A percentile compares a stretch with the other conserved stretches of the same genome.
These are phyloP conservation scores for Grantiella picta DNA, from an alignment of 2,113 vertebrate species.

Conservation along the genomic window DNA sequence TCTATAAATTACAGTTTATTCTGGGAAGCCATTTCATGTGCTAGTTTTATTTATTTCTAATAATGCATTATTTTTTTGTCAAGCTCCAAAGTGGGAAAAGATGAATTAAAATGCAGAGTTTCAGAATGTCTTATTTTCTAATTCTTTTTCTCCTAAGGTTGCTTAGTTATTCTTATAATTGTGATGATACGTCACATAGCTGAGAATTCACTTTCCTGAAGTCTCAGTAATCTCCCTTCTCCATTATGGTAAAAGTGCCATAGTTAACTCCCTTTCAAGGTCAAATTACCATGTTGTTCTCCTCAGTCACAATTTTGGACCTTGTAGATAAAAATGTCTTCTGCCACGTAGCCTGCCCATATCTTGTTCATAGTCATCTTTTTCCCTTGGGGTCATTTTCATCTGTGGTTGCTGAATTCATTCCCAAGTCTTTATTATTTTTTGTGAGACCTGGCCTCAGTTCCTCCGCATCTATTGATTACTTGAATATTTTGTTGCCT, in stretches of 20 bases:
- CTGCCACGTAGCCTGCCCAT: accelerated
- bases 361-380: background rate
- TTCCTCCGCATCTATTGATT: background rate
- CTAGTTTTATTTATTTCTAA: slow-evolving; percentile 20
- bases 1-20: background rate
- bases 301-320: background rate
- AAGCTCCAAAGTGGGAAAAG: background rate
- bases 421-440: background rate
- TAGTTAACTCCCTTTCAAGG: background rate
- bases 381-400: background rate
- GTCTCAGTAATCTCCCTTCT: background rate
- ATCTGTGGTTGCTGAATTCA: background rate
- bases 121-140: background rate
- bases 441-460: background rate
- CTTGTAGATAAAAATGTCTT: background rate
- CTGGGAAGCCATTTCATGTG: slow-evolving; percentile 16
- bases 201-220: background rate
- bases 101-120: background rate
- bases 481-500: background rate
- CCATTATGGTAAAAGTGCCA: background rate
- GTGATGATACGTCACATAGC: background rate
- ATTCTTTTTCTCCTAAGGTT: background rate
- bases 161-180: background rate
- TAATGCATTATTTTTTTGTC: background rate
- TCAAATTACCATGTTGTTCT: background rate